Percentiles rank a stretch among this genome's conserved stretches.
These are phyloP conservation scores for Neuroterus valhalla DNA, from an alignment of 1,140 invertebrate species.

Conservation along the genomic window DNA sequence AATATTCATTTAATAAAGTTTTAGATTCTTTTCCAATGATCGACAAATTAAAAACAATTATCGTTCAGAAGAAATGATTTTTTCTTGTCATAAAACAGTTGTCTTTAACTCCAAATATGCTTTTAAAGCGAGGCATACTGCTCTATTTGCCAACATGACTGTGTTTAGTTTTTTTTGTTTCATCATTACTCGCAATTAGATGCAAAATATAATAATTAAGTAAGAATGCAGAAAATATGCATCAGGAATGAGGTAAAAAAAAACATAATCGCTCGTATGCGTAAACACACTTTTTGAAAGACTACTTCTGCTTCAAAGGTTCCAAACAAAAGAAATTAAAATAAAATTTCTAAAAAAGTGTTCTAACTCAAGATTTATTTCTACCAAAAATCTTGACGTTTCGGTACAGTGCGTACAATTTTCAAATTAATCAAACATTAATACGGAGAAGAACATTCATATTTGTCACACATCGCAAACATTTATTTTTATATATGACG, in stretches of 20 bases:
- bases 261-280: conserved; percentile 4
- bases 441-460: no score
- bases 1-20: no score
- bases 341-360: no score
- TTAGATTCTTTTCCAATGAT: background rate
- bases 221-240: conserved; percentile 20
- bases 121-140: background rate
- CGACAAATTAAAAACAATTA: background rate
- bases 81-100: background rate
- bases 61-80: background rate
- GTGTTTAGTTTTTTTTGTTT: conserved; percentile 9
- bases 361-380: no score
- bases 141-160: conserved; percentile 14
- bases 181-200: conserved; percentile 21
- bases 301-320: background rate
- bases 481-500: no score
- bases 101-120: background rate
- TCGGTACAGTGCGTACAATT: no score
- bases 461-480: no score
- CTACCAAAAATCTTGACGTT: no score
- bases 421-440: no score
- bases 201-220: conserved; percentile 16
- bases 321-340: no score
- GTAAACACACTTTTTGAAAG: conserved; percentile 1
- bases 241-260: conserved; percentile 13